These are phyloP conservation scores for Montifringilla adamsi DNA, from an alignment of 2,113 vertebrate genomes.

Conservation along the genomic window DNA sequence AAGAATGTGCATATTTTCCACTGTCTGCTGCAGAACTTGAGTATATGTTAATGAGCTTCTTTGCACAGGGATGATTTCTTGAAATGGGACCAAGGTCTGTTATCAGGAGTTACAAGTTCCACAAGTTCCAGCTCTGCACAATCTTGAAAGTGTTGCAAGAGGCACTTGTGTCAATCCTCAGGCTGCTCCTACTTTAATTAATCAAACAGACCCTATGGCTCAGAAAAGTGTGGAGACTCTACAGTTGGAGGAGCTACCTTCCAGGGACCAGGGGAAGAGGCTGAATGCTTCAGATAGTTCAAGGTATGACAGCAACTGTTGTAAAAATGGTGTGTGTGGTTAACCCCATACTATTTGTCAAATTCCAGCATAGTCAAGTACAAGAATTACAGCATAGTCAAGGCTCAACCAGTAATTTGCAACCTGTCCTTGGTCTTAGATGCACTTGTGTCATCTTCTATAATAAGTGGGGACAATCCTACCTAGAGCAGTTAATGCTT, in stretches of 20 bases:
- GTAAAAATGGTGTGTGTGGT: not conserved
- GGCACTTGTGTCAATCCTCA: not conserved
- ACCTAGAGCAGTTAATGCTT: not conserved
- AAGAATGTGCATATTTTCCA: not conserved
- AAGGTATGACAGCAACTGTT: not conserved
- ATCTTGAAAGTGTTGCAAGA: not conserved
- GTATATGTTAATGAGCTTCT: not conserved
- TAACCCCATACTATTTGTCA: not conserved
- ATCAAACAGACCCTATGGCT: not conserved
- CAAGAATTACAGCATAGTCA: not conserved
- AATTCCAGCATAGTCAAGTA: not conserved
- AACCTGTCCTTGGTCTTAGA: not conserved
- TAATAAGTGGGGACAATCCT: not conserved
- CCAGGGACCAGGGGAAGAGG: fast-evolving
- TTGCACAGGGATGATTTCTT: not conserved
- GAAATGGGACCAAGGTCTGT: not conserved
- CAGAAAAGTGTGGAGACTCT: not conserved
- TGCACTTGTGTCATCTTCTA: not conserved
- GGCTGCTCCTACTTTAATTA: not conserved
- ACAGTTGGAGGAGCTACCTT: not conserved
- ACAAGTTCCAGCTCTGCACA: not conserved
- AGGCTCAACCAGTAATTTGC: not conserved
- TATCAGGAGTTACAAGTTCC: not conserved
- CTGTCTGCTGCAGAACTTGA: not conserved
- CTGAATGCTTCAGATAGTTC: not conserved